Evolutionary conservation across 2,888 invertebrate species (phyloP).

Genomic region (Rhagonycha fulva): DNA sequence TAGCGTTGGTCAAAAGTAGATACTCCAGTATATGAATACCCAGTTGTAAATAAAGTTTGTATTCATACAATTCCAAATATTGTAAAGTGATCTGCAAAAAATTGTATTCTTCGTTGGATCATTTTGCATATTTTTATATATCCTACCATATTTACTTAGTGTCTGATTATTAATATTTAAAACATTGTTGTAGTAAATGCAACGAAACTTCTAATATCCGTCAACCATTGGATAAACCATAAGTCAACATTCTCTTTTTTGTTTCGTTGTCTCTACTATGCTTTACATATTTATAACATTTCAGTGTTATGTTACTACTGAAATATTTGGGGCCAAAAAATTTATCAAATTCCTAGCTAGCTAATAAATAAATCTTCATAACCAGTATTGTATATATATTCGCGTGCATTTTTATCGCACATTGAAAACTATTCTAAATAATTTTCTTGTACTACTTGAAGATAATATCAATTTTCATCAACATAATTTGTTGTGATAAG

Average conservation of each 20-base stretch:
- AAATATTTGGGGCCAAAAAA: conserved; percentile 26
- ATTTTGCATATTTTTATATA: conserved; percentile 1
- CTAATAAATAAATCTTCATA: background rate
- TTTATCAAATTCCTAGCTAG: conserved; percentile 16
- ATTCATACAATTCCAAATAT: background rate
- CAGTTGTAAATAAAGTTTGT: background rate
- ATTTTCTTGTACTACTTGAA: background rate
- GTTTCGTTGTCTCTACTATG: background rate
- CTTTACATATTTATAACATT: conserved; percentile 9
- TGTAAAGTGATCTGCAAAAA: background rate
- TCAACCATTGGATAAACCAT: background rate
- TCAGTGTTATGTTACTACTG: conserved; percentile 21
- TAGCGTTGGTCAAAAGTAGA: background rate
- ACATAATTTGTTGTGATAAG: background rate
- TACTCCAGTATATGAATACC: background rate
- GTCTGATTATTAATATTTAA: conserved; percentile 18
- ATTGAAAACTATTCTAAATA: background rate
- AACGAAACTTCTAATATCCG: background rate
- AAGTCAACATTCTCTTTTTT: background rate
- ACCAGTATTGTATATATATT: background rate
- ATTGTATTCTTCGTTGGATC: background rate
- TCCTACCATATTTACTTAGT: conserved; percentile 13
- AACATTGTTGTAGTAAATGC: background rate
- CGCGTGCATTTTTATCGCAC: background rate
- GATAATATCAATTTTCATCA: background rate